Evolutionary conservation across 2,113 vertebrate species (phyloP).

Genomic region (Channa argus): DNA sequence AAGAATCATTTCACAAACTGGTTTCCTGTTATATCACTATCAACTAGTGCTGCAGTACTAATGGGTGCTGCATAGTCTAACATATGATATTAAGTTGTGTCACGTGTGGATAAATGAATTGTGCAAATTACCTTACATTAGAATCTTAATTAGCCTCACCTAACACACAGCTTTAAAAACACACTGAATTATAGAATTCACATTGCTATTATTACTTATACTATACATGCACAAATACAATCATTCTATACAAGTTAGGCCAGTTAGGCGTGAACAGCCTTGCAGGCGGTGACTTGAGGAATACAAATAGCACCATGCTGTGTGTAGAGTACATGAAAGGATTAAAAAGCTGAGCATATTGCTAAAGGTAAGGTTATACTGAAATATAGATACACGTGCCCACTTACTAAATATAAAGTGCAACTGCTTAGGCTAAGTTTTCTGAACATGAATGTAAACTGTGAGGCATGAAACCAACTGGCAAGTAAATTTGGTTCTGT

Average conservation of each 20-base stretch:
- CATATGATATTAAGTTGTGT: conserved; percentile 24
- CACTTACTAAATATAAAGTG: conserved; percentile 50
- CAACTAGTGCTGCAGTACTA: background rate
- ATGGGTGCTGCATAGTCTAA: conserved; percentile 20
- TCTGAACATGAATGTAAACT: conserved; percentile 41
- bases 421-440: conserved; percentile 43
- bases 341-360: conserved; percentile 63
- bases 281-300: conserved; percentile 26
- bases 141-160: conserved; percentile 46
- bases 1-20: conserved; percentile 56
- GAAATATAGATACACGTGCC: conserved; percentile 58
- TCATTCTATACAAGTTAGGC: conserved; percentile 28
- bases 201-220: conserved; percentile 5
- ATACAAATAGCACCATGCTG: conserved; percentile 58
- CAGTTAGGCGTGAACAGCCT: conserved; percentile 9
- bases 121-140: conserved; percentile 43
- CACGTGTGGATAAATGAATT: conserved; percentile 34
- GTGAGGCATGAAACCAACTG: conserved; percentile 33
- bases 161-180: conserved; percentile 24
- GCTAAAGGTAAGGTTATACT: conserved; percentile 50
- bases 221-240: background rate
- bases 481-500: background rate
- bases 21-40: conserved; percentile 39
- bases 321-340: conserved; percentile 64
- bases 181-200: conserved; percentile 15